Percentiles rank a stretch among this genome's conserved stretches.
Conservation (phyloP, 2,888 invertebrate species). For the Archaeoteleia sp. region DNA sequence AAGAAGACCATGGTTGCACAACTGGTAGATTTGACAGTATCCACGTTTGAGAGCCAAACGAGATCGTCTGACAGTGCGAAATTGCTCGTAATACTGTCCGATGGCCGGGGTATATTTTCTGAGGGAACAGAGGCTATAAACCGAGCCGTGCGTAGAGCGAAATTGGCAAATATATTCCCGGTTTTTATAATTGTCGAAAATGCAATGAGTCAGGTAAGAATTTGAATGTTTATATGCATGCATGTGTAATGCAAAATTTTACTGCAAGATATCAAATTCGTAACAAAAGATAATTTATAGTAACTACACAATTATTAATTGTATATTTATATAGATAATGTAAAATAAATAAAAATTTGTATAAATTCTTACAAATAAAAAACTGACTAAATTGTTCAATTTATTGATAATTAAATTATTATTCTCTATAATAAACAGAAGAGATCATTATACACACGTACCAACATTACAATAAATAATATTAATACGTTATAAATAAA, state of each 20-base stretch:
- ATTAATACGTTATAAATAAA: too few species aligned
- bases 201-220: constrained; percentile 88
- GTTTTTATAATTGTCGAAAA: constrained; percentile 98
- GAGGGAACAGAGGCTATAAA: constrained; percentile 88
- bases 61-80: constrained; percentile 83
- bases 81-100: constrained; percentile 93
- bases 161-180: constrained; percentile 89
- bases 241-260: too few species aligned
- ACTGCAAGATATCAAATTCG: too few species aligned
- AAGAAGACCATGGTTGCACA: constrained; percentile 91
- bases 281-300: neutral
- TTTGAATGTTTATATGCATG: too few species aligned
- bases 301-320: neutral
- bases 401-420: too few species aligned
- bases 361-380: too few species aligned
- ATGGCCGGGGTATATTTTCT: constrained; percentile 94
- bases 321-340: too few species aligned
- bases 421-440: too few species aligned
- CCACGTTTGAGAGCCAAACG: constrained; percentile 78
- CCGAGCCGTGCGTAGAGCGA: constrained; percentile 87
- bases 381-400: too few species aligned
- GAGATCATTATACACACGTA: too few species aligned
- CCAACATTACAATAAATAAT: too few species aligned
- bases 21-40: constrained; percentile 86
- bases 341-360: neutral